These are phyloP conservation scores for Redunca redunca DNA, from an alignment of 2,113 vertebrate genomes.

Conservation along the genomic window DNA sequence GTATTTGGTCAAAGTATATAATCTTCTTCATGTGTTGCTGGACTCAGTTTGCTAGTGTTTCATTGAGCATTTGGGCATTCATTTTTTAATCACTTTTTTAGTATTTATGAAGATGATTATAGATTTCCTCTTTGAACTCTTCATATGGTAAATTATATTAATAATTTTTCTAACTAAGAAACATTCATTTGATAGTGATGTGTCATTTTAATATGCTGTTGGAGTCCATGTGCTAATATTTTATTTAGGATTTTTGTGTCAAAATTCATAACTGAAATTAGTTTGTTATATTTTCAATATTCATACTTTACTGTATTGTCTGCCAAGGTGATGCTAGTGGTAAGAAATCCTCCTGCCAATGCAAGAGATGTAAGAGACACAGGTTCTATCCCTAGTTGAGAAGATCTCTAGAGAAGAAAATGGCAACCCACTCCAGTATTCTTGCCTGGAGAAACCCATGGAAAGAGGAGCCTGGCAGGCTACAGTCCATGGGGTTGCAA, in stretches of 20 bases:
- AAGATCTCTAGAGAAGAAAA: not conserved
- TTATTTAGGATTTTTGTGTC: not conserved
- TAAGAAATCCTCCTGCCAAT: not conserved
- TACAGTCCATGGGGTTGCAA: not conserved
- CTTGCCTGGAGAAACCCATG: not conserved
- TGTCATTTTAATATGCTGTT: not conserved
- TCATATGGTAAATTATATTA: not conserved
- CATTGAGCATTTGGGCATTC: not conserved
- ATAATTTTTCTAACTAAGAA: not conserved
- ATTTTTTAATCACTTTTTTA: conserved; percentile 1
- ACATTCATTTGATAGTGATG: not conserved
- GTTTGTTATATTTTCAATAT: not conserved
- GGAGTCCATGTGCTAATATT: not conserved
- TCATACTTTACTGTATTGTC: not conserved
- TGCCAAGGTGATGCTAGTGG: not conserved
- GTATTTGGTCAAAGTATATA: not conserved
- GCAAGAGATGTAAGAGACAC: not conserved
- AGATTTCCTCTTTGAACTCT: not conserved
- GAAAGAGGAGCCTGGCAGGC: not conserved
- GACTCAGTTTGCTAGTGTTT: not conserved
- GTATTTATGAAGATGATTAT: not conserved
- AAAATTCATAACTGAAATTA: not conserved
- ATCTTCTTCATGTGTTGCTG: not conserved
- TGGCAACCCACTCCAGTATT: not conserved
- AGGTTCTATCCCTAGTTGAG: not conserved